Conservation (phyloP, 2,888 invertebrate species). For the Bombylius discolor region DNA sequence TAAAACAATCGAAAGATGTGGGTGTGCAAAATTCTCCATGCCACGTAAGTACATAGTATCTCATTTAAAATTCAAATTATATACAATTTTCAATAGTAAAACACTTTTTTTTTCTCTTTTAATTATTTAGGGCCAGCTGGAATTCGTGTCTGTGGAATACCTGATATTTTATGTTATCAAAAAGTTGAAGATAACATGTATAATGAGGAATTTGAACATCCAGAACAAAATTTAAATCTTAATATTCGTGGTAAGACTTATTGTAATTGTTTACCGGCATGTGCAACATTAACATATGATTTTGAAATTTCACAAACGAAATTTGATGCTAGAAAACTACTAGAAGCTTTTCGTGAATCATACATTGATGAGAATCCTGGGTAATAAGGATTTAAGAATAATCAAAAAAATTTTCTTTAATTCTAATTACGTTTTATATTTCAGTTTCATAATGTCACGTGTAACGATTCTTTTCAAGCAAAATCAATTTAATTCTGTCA, state of each 20-base stretch:
- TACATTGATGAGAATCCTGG: slow-evolving; percentile 18
- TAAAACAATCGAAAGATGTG: slow-evolving; percentile 47
- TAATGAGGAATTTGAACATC: slow-evolving; percentile 29
- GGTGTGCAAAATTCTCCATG: slow-evolving; percentile 60
- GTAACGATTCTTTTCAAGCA: slow-evolving; percentile 58
- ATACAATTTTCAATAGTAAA: too few species aligned
- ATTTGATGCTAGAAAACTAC: slow-evolving; percentile 18
- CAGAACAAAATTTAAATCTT: slow-evolving; percentile 20
- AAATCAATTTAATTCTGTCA: slow-evolving; percentile 52
- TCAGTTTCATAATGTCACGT: slow-evolving; percentile 43
- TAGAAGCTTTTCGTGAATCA: slow-evolving; percentile 1
- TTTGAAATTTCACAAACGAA: slow-evolving; percentile 31
- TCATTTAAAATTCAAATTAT: too few species aligned
- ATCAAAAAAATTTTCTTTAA: background rate
- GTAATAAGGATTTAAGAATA: background rate
- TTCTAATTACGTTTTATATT: slow-evolving; percentile 14
- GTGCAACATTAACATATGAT: slow-evolving; percentile 29
- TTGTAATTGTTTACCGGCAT: slow-evolving; percentile 31
- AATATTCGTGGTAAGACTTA: slow-evolving; percentile 27
- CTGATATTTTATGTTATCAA: slow-evolving; percentile 27
- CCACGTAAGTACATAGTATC: slow-evolving; percentile 33
- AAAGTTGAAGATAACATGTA: slow-evolving; percentile 30
- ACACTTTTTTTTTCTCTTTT: background rate
- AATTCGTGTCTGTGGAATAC: slow-evolving; percentile 33
- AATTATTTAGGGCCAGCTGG: slow-evolving; percentile 22